Conservation (phyloP, 2,113 vertebrate genomes). For the Narcine bancroftii region DNA sequence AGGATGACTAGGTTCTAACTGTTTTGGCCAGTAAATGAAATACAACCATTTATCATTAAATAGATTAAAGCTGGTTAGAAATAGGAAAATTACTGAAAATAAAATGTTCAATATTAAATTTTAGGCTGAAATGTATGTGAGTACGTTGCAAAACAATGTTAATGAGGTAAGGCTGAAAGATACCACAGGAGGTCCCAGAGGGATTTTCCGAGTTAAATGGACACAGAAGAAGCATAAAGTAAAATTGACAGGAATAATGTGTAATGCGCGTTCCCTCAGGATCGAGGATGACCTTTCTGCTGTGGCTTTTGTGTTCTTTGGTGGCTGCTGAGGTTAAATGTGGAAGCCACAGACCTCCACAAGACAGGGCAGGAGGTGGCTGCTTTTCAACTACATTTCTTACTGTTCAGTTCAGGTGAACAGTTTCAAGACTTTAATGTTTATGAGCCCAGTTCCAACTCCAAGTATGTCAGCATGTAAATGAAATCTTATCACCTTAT, state of each 20-base stretch:
- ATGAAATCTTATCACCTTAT: no score
- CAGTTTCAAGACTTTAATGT: no score
- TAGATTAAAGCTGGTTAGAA: background rate
- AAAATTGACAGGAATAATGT: background rate
- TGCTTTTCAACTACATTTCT: background rate
- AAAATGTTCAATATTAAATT: no score
- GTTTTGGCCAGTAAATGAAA: background rate
- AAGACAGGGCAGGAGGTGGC: no score
- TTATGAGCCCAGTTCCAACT: no score
- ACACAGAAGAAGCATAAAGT: background rate
- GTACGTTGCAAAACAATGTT: background rate
- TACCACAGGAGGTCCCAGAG: background rate
- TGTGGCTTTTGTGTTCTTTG: no score
- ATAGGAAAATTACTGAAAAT: background rate
- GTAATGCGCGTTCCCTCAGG: no score
- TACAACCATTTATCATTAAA: background rate
- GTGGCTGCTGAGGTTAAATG: no score
- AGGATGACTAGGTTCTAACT: background rate
- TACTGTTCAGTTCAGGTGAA: background rate
- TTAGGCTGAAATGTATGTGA: no score
- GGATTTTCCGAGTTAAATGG: background rate
- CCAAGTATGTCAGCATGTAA: no score
- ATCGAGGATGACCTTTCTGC: no score
- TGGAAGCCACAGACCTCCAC: no score
- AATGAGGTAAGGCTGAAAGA: background rate